Base-by-base conservation (phyloP, 2,888 invertebrate species). In the Heterodera filipjevi region DNA sequence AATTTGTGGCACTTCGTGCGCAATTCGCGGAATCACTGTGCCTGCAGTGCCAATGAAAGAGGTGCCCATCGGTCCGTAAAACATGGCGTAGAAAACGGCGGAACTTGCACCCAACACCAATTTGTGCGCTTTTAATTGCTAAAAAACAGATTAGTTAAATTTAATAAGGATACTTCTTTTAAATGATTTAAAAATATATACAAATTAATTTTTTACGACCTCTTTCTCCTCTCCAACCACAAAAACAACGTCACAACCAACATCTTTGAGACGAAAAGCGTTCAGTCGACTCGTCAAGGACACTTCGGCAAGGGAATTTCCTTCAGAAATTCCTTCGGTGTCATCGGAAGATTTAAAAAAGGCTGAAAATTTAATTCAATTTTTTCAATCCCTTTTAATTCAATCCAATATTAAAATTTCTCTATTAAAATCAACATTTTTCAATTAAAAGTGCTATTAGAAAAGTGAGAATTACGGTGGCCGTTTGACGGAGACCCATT, bases 211-310 rank as follows among this genome's bases (percentile, higher is more conserved):
- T 76, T 19, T 33, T 46, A 6, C 27, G 12, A 85, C 83, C 77
- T 83, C 80, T 66, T 80, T 75, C 73, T 83, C 80, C 14, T 80
- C 81, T 14, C 84, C 84, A n/a, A 83, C 84, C n/a, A 84, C 49
- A 72, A 83, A 83, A 19, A 72, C 74, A 12, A 83, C 85, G 79
- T 83, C 84, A 78, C 83, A 84, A 16, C 84, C 84, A 46, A 83
- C 77, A n/a, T 77, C 85, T 33, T 78, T 78, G 19, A 77, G 75
- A 14, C 84, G 79, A 59, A 83, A 83, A 35, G 77, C 68, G 46
- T 85, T 85, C 33, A 83, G 77, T 10, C 84, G 80, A 22, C 79
- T 82, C 30, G 81, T 81, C 44, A 82, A 49, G 6, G 82, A 81
- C 32, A 82, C 80, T 14, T 64, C 76, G 59, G 49, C 49, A 49